These are phyloP conservation scores for Brachionus angularis DNA, from an alignment of 1,140 invertebrate species.

Conservation along the genomic window DNA sequence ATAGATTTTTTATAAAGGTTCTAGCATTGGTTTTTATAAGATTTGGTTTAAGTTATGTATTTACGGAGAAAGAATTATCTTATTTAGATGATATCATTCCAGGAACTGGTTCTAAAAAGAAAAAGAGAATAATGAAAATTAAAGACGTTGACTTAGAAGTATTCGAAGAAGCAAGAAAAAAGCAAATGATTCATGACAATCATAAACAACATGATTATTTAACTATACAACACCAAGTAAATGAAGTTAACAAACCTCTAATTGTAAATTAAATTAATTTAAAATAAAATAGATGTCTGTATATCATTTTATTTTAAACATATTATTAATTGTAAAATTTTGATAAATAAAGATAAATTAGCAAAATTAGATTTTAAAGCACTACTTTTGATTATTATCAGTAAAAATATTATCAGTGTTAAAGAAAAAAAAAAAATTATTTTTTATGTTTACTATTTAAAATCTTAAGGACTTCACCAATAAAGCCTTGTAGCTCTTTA, in stretches of 20 bases:
- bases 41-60: constrained; percentile 18
- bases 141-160: constrained; percentile 7
- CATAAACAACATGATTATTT: no score
- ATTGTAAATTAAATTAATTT: no score
- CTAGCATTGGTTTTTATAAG: constrained; percentile 30
- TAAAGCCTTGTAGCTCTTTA: constrained; percentile 13
- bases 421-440: constrained; percentile 14
- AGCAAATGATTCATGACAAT: no score
- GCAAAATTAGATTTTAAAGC: background rate
- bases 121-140: constrained; percentile 1
- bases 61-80: constrained; percentile 31
- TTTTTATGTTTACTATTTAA: constrained; percentile 22
- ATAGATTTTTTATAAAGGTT: background rate
- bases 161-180: constrained; percentile 19
- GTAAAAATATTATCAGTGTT: background rate
- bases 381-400: background rate
- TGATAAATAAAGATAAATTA: no score
- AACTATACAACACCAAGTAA: no score
- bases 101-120: constrained; percentile 39
- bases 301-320: no score
- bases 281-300: no score
- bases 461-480: constrained; percentile 7
- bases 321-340: no score
- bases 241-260: no score
- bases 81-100: constrained; percentile 44